Evolutionary conservation across 2,888 invertebrate genomes (phyloP), one percentile per base, ranked within the genome.

Genomic region (Zhuqinia jingwanae): DNA sequence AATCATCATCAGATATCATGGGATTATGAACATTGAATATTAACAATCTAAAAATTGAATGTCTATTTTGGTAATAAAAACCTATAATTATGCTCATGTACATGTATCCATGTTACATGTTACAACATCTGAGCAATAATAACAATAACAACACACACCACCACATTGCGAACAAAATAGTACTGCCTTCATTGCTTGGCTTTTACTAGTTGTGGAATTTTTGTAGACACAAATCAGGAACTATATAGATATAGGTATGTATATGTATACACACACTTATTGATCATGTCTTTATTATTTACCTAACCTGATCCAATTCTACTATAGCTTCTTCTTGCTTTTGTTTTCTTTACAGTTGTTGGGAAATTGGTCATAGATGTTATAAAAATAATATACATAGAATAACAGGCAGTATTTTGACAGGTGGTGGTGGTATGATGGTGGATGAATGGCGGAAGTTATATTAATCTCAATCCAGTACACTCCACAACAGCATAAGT

Each of bases 401-500:
- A 36, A 36, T 36, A 58, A 58, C 25, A 58, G 20, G n/a, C 11
- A 58, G 58, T 22, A n/a, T 50, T 50, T 50, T 56, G 36, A 65
- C 63, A 68, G 22, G 68, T 68, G 68, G 68, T 68, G 20, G 68
- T 68, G 68, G 42, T 36, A 25, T 5, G 8, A 10, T 10, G 47
- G 15, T 65, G 63, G n/a, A n/a, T 68, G 68, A 20, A 68, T 68
- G 68, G 68, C 68, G 68, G 68, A 68, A 68, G 68, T 45, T 68
- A 68, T 68, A 42, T 45, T 45, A 45, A 68, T 42, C 42, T 36
- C 36, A 36, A 8, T 8, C 8, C 36, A 36, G 36, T 8, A 36
- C n/a, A n/a, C n/a, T n/a, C 5, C 36, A 36, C 8, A 36, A 8
- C 3, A 36, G 36, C 36, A 36, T 36, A 36, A 36, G 36, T 3